phyloP scores from a whole-genome alignment of 2,113 vertebrate genomes.

The Helogale parvula region DNA sequence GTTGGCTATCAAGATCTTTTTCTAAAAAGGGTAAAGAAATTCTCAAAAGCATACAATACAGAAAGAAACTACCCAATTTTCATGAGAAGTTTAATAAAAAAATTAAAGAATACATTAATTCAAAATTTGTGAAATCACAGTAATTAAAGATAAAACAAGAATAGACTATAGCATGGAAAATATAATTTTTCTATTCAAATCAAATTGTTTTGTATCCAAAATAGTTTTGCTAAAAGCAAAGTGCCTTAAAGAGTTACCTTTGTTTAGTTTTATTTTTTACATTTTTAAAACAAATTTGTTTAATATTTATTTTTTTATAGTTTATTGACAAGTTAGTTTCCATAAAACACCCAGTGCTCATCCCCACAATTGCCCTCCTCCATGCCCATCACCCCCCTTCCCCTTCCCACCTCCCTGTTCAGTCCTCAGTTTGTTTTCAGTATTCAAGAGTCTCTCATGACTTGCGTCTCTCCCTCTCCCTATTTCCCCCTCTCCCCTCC shows the following conservation, averaged over 20 bases:
- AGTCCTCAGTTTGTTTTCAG: too few species aligned
- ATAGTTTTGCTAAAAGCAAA: conserved; percentile 34
- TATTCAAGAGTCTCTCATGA: too few species aligned
- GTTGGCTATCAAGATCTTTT: conserved; percentile 47
- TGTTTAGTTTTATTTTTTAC: not conserved
- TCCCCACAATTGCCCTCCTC: too few species aligned
- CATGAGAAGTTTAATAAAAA: not conserved
- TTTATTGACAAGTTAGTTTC: too few species aligned
- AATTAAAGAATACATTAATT: not conserved
- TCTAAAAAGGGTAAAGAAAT: conserved; percentile 31
- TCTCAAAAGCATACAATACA: conserved; percentile 65
- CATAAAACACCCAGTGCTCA: too few species aligned
- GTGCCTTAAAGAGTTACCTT: conserved; percentile 24
- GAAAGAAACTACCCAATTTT: conserved; percentile 60
- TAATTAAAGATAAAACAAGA: conserved; percentile 45
- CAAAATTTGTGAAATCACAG: conserved; percentile 1
- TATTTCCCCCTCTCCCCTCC: too few species aligned
- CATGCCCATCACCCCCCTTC: too few species aligned
- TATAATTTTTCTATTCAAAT: conserved; percentile 31
- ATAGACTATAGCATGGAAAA: conserved; percentile 11
- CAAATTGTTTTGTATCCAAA: conserved; percentile 51
- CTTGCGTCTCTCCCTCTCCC: too few species aligned
- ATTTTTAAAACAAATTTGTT: too few species aligned
- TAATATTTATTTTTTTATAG: too few species aligned
- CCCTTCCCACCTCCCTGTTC: too few species aligned